Percentiles rank a stretch among this genome's conserved stretches.
phyloP scores from a whole-genome alignment of 2,113 vertebrate species.

The Menura novaehollandiae region DNA sequence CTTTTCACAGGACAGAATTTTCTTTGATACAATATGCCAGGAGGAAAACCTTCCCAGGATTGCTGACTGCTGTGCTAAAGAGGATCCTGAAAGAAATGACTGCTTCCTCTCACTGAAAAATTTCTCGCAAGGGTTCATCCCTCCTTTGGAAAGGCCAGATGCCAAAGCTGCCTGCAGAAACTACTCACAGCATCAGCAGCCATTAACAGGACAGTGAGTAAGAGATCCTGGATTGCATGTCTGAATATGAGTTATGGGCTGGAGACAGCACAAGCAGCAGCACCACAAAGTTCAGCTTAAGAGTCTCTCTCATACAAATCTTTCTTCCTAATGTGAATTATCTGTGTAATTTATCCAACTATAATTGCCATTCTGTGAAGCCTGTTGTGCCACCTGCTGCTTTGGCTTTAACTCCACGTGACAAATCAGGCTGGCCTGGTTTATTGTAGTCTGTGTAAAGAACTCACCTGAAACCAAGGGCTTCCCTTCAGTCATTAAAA shows the following conservation, averaged over 20 bases:
- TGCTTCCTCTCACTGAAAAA: slow-evolving; percentile 60
- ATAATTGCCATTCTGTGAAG: neutral
- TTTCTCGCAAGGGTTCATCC: neutral
- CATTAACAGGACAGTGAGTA: slow-evolving; percentile 32
- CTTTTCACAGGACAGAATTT: slow-evolving; percentile 4
- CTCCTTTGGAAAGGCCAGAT: slow-evolving; percentile 6
- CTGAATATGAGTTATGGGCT: neutral
- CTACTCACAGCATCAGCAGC: slow-evolving; percentile 1
- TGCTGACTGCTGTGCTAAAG: slow-evolving; percentile 46
- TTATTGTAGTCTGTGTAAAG: neutral
- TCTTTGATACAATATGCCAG: slow-evolving; percentile 62
- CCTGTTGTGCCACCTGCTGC: neutral
- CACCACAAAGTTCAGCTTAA: neutral
- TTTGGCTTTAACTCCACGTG: neutral
- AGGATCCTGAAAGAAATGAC: neutral
- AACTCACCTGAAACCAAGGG: neutral
- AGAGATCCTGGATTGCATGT: neutral
- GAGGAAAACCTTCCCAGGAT: neutral
- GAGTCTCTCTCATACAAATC: accelerated
- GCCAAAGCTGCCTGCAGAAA: slow-evolving; percentile 27
- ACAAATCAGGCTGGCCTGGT: neutral
- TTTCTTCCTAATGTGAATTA: neutral
- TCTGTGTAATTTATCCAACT: neutral
- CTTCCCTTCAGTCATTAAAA: neutral
- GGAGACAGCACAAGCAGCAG: neutral